Evolutionary conservation across 2,888 invertebrate genomes (phyloP), one percentile per base, ranked within the genome.

Genomic region (Clistopyga incitator): DNA sequence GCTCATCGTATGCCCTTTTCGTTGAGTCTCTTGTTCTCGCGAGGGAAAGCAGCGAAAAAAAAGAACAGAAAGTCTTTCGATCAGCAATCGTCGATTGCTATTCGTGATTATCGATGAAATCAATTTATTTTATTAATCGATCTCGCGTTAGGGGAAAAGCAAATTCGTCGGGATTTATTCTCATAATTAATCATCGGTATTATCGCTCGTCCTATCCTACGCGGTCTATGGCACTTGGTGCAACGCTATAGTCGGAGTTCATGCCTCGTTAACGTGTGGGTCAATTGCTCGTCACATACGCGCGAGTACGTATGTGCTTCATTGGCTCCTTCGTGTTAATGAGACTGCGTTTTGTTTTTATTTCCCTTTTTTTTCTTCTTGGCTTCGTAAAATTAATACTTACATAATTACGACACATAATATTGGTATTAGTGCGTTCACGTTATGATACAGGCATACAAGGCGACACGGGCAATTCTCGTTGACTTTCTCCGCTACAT

Each of bases 191-290:
- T 75, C 18, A 20, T 81, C 54, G 52, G 61, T 77, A 74, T 75
- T 70, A 74, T 61, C 42, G 72, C 67, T 80, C 13, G 56, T 75
- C 78, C 71, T 84, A 82, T 67, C 38, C 87, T 90, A 90, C 80
- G 67, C 65, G 88, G 86, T 88, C 89, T 89, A 90, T 90, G 90
- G 90, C 90, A 90, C 90, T 90, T 90, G 89, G 90, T 90, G 90
- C 90, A 89, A 88, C 88, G 72, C 78, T 83, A 83, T 88, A 89
- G 82, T 88, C 88, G 84, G 85, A 86, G 85, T 87, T 87, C 85
- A 84, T 70, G 82, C 65, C 72, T 82, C 82, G 85, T 29, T 64
- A 20, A 38, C 52, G 52, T 52, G 52, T 52, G 64, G 18, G n/a
- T 25, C 86, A 85, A 84, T 80, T 84, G 78, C 34, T 56, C 56